phyloP scores from a whole-genome alignment of 2,113 vertebrate genomes.

The Odobenus rosmarus region DNA sequence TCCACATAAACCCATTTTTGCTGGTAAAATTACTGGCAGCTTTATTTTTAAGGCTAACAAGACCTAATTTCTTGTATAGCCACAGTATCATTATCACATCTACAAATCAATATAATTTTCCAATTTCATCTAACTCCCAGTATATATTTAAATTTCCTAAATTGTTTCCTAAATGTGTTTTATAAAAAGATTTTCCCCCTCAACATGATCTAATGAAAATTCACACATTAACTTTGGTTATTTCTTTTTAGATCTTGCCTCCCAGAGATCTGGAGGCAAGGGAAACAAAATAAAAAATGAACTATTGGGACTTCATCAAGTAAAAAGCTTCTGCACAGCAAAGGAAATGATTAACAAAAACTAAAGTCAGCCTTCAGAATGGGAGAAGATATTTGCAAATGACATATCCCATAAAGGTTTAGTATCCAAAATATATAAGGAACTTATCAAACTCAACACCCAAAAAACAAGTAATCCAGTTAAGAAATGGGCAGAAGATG shows the following conservation, averaged over 20 bases:
- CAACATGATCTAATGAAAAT: neutral
- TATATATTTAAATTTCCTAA: neutral
- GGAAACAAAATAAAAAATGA: neutral
- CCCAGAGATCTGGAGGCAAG: neutral
- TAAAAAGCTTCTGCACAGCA: no score
- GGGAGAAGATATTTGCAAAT: no score
- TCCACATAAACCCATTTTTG: neutral
- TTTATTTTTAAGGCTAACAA: neutral
- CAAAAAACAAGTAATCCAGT: no score
- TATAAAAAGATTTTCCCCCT: neutral
- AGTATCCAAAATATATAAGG: no score
- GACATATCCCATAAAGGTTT: no score
- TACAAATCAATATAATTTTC: neutral
- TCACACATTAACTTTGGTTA: neutral
- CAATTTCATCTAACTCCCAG: neutral
- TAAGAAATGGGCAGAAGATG: no score
- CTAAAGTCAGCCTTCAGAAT: no score
- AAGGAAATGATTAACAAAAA: no score
- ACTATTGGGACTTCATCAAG: neutral
- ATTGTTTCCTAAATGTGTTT: constrained; percentile 2
- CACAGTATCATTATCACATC: neutral
- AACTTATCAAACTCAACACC: no score
- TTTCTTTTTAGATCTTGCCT: neutral
- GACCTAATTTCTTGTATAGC: neutral
- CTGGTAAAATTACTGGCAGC: neutral